These are phyloP conservation scores for Batillaria attramentaria DNA, from an alignment of 1,140 invertebrate genomes.

Conservation along the genomic window DNA sequence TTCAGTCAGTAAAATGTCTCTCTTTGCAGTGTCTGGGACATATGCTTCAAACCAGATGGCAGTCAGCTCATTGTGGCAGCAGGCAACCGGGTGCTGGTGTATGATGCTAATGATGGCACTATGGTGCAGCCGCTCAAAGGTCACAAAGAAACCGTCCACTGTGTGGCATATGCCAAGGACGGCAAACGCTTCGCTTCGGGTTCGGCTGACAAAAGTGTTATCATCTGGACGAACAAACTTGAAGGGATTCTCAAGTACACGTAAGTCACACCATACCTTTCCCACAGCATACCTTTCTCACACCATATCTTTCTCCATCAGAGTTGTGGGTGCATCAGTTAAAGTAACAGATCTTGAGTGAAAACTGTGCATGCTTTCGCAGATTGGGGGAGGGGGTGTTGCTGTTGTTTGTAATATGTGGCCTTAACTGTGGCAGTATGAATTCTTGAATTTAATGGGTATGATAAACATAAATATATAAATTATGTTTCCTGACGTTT, in stretches of 20 bases:
- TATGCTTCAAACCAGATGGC: constrained; percentile 97
- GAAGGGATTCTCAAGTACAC: constrained; percentile 98
- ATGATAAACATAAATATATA: too few species aligned
- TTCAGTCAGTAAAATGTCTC: background rate
- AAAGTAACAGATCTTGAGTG: too few species aligned
- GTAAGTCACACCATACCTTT: constrained; percentile 81
- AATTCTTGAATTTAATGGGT: too few species aligned
- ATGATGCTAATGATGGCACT: constrained; percentile 91
- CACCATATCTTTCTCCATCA: too few species aligned
- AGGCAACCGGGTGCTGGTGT: constrained; percentile 93
- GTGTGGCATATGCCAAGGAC: constrained; percentile 93
- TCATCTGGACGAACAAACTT: constrained; percentile 97
- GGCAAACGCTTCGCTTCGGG: constrained; percentile 98
- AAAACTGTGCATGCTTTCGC: too few species aligned
- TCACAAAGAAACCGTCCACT: constrained; percentile 95
- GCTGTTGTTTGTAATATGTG: too few species aligned
- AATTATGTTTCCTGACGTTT: too few species aligned
- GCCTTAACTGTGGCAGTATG: too few species aligned
- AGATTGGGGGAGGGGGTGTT: too few species aligned
- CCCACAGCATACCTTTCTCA: background rate
- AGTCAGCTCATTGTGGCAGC: constrained; percentile 94
- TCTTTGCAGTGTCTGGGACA: constrained; percentile 87
- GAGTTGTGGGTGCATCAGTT: too few species aligned
- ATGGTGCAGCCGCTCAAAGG: constrained; percentile 87
- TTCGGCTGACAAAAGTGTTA: constrained; percentile 96